Conservation (phyloP, 1,140 invertebrate species). For the Cyclina sinensis region DNA sequence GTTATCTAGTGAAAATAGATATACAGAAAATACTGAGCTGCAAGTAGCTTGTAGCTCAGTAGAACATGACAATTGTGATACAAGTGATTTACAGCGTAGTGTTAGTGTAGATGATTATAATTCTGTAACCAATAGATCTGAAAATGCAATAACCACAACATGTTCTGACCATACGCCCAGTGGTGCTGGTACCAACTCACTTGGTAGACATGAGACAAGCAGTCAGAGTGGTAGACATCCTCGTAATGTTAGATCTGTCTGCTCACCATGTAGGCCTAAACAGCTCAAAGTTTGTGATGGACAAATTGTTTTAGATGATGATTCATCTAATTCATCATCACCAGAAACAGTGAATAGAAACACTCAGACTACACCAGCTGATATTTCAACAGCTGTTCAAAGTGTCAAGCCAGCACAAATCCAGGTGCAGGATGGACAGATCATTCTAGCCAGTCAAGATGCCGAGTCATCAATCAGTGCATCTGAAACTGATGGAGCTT, state of each 20-base stretch:
- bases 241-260: conserved; percentile 55
- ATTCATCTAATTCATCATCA: conserved; percentile 34
- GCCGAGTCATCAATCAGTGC: background rate
- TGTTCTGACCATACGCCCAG: background rate
- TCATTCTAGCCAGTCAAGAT: conserved; percentile 67
- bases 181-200: conserved; percentile 19
- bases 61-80: background rate
- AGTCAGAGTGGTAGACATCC: background rate
- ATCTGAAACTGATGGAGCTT: background rate
- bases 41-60: background rate
- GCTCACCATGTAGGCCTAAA: conserved; percentile 48
- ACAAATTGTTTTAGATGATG: conserved; percentile 65
- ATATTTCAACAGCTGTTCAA: background rate
- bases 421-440: conserved; percentile 74
- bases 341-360: conserved; percentile 50
- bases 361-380: conserved; percentile 51
- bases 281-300: conserved; percentile 65
- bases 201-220: background rate
- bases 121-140: conserved; percentile 12
- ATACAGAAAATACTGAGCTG: background rate
- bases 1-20: background rate
- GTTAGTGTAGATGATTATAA: background rate
- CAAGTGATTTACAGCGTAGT: conserved; percentile 2
- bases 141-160: conserved; percentile 7
- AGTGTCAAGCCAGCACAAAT: conserved; percentile 49